phyloP scores from a whole-genome alignment of 2,797 vertebrate species.

The Clangula hyemalis region DNA sequence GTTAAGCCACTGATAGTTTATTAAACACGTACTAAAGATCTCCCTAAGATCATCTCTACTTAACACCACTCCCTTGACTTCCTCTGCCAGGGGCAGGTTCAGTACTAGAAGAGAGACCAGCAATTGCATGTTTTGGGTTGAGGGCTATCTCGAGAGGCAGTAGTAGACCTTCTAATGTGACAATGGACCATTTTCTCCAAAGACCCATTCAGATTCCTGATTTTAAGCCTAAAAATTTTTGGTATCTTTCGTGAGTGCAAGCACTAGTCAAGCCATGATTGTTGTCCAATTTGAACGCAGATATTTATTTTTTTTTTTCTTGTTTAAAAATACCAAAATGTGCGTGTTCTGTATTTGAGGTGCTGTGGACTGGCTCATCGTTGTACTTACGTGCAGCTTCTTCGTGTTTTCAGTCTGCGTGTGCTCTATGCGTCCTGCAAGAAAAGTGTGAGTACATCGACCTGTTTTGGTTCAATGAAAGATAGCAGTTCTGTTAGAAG shows the following conservation, averaged over 20 bases:
- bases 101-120: neutral
- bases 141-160: accelerated
- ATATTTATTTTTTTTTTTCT: neutral
- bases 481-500: accelerated
- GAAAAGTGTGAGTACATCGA: slow-evolving; percentile 82
- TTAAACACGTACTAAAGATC: too few species aligned
- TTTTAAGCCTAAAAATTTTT: accelerated
- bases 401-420: slow-evolving; percentile 62
- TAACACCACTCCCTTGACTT: accelerated
- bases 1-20: too few species aligned
- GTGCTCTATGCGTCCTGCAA: slow-evolving; percentile 71
- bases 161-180: accelerated
- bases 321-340: neutral
- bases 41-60: neutral
- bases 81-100: accelerated
- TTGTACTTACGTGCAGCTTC: slow-evolving; percentile 40
- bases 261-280: accelerated
- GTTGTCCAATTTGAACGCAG: neutral
- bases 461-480: too few species aligned
- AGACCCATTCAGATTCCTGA: neutral
- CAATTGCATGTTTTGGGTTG: accelerated
- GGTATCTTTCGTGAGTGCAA: neutral
- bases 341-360: slow-evolving; percentile 33
- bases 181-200: neutral
- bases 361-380: neutral